Percentiles rank a stretch among this genome's conserved stretches.
These are phyloP conservation scores for Clamator glandarius DNA, from an alignment of 2,797 vertebrate species.

Conservation along the genomic window DNA sequence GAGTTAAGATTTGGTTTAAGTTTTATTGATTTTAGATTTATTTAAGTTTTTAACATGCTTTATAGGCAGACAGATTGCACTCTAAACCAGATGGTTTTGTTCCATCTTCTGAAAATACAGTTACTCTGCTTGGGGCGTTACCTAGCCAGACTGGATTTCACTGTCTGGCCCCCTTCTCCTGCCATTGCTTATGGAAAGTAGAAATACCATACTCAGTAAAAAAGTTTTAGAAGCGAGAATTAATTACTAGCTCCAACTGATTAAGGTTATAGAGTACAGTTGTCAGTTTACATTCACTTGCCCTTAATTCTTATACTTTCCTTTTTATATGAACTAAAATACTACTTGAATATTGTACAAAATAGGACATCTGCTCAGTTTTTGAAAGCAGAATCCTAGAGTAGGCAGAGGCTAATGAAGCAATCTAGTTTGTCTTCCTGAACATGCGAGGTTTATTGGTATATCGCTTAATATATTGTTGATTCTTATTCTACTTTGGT, in stretches of 20 bases:
- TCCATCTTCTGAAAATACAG: background rate
- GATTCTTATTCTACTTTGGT: background rate
- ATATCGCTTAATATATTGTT: background rate
- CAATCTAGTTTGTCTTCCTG: fast-evolving
- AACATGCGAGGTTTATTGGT: background rate
- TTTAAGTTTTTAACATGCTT: background rate
- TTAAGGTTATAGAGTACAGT: background rate
- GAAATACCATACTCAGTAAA: background rate
- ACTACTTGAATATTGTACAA: background rate
- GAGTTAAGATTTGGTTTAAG: background rate
- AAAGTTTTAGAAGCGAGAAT: background rate
- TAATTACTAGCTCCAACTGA: background rate
- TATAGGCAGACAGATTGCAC: background rate
- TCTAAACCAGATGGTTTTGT: background rate
- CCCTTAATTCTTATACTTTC: background rate
- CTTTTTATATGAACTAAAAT: background rate
- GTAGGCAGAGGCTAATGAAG: background rate
- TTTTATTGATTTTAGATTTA: background rate
- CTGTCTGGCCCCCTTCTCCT: background rate
- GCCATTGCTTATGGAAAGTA: background rate
- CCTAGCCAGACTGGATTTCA: background rate
- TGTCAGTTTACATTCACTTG: background rate
- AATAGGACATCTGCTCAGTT: background rate
- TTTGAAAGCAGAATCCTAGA: background rate
- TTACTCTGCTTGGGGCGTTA: background rate